Percentiles rank a stretch among this genome's conserved stretches.
These are phyloP conservation scores for Sminthopsis crassicaudata DNA, from an alignment of 2,113 vertebrate genomes.

Conservation along the genomic window DNA sequence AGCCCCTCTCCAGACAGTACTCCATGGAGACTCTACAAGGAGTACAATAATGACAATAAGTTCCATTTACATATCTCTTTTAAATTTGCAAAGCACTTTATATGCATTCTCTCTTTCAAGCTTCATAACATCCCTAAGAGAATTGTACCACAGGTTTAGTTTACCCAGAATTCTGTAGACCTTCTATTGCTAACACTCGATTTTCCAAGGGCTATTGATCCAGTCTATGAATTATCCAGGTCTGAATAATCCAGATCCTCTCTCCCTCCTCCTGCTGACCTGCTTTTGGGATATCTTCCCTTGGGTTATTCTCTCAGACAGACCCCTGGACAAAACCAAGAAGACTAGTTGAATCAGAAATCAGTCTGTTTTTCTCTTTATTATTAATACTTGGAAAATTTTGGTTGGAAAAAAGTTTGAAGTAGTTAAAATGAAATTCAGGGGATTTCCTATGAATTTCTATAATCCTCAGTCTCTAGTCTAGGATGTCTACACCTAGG, in stretches of 20 bases:
- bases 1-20: slow-evolving; percentile 46
- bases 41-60: neutral
- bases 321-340: slow-evolving; percentile 10
- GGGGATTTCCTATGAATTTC: slow-evolving; percentile 29
- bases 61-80: neutral
- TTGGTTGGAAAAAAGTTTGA: slow-evolving; percentile 10
- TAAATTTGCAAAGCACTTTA: neutral
- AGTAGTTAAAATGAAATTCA: neutral
- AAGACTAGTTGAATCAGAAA: slow-evolving; percentile 26
- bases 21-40: neutral
- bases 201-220: slow-evolving; percentile 3
- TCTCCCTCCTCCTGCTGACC: neutral
- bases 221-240: neutral
- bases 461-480: neutral
- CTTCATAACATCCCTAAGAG: neutral
- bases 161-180: neutral
- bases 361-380: neutral
- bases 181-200: slow-evolving; percentile 6
- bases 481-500: neutral
- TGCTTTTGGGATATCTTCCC: slow-evolving; percentile 25
- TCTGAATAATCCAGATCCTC: neutral
- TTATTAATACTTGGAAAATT: slow-evolving; percentile 27
- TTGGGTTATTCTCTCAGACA: slow-evolving; percentile 37
- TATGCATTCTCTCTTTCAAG: neutral
- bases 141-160: slow-evolving; percentile 9